Conservation (phyloP, 2,888 invertebrate genomes). For the Cacoxenus indagator region DNA sequence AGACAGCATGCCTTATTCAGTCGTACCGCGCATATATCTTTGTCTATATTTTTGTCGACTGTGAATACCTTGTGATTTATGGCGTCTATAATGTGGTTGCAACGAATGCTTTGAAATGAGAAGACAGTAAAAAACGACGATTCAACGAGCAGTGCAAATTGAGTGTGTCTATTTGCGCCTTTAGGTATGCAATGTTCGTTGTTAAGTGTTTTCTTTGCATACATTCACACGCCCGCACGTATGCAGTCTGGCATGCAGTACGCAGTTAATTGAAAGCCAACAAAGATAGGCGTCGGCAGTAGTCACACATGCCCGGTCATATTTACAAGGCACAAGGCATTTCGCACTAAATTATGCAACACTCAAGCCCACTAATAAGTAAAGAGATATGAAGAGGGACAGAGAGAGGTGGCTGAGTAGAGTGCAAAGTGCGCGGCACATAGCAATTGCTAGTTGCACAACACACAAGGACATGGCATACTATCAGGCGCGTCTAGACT, state of each 20-base stretch:
- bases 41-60: constrained; percentile 5
- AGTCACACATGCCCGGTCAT: background rate
- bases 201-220: constrained; percentile 25
- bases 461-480: background rate
- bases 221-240: background rate
- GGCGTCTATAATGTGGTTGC: constrained; percentile 42
- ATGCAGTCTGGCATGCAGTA: background rate
- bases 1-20: background rate
- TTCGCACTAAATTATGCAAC: constrained; percentile 27
- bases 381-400: constrained; percentile 27
- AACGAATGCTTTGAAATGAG: constrained; percentile 14
- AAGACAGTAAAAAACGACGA: background rate
- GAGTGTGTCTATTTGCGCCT: constrained; percentile 9
- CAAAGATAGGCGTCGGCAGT: constrained; percentile 1
- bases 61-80: constrained; percentile 45
- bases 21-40: background rate
- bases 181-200: constrained; percentile 21
- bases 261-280: constrained; percentile 26
- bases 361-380: constrained; percentile 31
- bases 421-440: constrained; percentile 16
- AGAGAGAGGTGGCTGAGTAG: no score
- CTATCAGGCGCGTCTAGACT: constrained; percentile 11
- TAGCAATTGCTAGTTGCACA: background rate
- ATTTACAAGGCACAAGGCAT: background rate
- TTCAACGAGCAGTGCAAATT: background rate